phyloP scores from a whole-genome alignment of 2,888 invertebrate genomes.

The Bimastos eiseni region DNA sequence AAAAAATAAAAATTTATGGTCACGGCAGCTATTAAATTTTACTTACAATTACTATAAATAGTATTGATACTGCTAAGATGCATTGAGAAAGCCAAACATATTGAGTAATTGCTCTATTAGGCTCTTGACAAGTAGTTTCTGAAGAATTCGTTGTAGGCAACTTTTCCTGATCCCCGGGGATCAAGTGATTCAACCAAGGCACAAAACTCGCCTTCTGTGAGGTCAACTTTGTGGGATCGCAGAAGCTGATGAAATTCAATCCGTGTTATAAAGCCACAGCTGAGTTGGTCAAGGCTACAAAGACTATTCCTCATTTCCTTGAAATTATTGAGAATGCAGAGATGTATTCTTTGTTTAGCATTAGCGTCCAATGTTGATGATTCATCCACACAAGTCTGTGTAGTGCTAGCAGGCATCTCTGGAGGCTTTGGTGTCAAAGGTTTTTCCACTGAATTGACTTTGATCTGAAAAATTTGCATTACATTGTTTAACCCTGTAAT shows the following conservation, averaged over 20 bases:
- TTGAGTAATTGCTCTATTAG: not conserved
- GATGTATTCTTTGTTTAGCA: slow-evolving; percentile 48
- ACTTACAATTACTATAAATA: not conserved
- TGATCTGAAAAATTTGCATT: not conserved
- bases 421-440: not conserved
- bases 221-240: slow-evolving; percentile 53
- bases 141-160: slow-evolving; percentile 59
- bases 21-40: not conserved
- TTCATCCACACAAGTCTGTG: not conserved
- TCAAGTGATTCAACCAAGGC: slow-evolving; percentile 55
- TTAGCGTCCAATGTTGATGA: not conserved
- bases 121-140: slow-evolving; percentile 48
- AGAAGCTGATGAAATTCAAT: slow-evolving; percentile 54
- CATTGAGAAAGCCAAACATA: not conserved
- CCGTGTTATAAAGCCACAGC: slow-evolving; percentile 48
- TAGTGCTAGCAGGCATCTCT: not conserved
- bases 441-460: not conserved
- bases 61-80: not conserved
- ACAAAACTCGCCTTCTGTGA: slow-evolving; percentile 58
- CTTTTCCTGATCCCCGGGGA: slow-evolving; percentile 50
- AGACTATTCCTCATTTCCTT: slow-evolving; percentile 58
- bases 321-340: slow-evolving; percentile 54
- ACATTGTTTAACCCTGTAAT: too few species aligned
- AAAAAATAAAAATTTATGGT: not conserved
- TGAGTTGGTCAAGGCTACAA: slow-evolving; percentile 48